Conservation (phyloP, 2,797 vertebrate genomes). For the Pseudocheirus occidentalis region DNA sequence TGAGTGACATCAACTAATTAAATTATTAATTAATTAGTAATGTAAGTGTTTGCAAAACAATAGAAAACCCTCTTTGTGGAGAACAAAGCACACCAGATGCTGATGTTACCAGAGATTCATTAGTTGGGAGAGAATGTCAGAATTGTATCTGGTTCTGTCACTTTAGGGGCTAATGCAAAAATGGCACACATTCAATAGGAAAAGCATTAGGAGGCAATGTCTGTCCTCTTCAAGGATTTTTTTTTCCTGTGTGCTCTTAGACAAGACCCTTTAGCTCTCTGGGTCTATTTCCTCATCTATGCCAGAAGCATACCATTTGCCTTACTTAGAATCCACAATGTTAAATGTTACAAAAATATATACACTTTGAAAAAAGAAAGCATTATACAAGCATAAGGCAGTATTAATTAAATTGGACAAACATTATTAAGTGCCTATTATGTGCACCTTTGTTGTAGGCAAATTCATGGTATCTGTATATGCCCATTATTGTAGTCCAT, state of each 20-base stretch:
- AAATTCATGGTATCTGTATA: background rate
- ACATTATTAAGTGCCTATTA: background rate
- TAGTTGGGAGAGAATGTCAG: background rate
- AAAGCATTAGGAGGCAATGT: background rate
- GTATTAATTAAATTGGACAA: constrained; percentile 32
- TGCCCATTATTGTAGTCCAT: background rate
- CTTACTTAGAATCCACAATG: background rate
- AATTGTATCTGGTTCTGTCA: background rate
- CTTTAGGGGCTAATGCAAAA: background rate
- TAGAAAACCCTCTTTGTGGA: too few species aligned
- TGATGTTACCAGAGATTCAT: background rate
- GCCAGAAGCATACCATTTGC: background rate
- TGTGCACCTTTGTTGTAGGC: background rate
- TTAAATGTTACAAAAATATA: background rate
- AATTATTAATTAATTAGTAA: background rate
- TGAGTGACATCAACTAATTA: background rate
- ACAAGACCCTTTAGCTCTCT: background rate
- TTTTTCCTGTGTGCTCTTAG: background rate
- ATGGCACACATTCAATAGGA: background rate
- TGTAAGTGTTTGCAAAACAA: background rate
- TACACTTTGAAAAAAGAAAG: constrained; percentile 34
- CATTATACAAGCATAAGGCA: constrained; percentile 1
- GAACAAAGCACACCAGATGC: background rate
- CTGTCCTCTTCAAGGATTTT: background rate
- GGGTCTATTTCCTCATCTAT: constrained; percentile 31